Percentiles rank a stretch among this genome's conserved stretches.
phyloP scores from a whole-genome alignment of 1,140 invertebrate genomes.

The Hetaerina americana region DNA sequence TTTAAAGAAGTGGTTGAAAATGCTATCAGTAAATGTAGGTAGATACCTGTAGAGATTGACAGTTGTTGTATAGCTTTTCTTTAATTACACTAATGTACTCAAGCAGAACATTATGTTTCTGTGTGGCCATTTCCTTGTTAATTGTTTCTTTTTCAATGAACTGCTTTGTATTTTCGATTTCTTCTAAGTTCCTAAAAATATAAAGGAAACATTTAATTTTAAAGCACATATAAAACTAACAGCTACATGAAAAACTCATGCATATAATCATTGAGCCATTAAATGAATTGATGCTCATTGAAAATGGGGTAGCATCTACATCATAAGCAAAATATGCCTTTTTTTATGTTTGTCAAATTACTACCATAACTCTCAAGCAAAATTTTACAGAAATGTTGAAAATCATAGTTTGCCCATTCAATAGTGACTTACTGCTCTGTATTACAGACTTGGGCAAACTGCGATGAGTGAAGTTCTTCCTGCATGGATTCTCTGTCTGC shows the following conservation, averaged over 20 bases:
- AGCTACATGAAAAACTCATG: too few species aligned
- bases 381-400: neutral
- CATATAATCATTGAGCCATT: too few species aligned
- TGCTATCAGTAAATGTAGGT: too few species aligned
- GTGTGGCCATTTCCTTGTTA: slow-evolving; percentile 28
- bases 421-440: slow-evolving; percentile 50
- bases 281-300: neutral
- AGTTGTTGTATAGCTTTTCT: slow-evolving; percentile 22
- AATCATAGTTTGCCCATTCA: neutral
- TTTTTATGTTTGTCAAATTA: too few species aligned
- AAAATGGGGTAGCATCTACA: neutral
- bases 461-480: slow-evolving; percentile 55
- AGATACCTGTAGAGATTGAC: slow-evolving; percentile 25
- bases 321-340: neutral
- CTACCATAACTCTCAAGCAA: neutral
- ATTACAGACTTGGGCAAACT: slow-evolving; percentile 64
- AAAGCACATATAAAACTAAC: too few species aligned
- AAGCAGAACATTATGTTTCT: slow-evolving; percentile 31
- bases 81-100: slow-evolving; percentile 25
- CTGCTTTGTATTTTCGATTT: slow-evolving; percentile 42
- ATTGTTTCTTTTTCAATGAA: slow-evolving; percentile 35
- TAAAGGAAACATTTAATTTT: slow-evolving; percentile 13
- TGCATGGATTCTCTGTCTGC: slow-evolving; percentile 48
- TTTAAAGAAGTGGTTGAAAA: too few species aligned
- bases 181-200: slow-evolving; percentile 51